Base-by-base conservation (phyloP, 2,888 invertebrate species). In the Tuta absoluta region DNA sequence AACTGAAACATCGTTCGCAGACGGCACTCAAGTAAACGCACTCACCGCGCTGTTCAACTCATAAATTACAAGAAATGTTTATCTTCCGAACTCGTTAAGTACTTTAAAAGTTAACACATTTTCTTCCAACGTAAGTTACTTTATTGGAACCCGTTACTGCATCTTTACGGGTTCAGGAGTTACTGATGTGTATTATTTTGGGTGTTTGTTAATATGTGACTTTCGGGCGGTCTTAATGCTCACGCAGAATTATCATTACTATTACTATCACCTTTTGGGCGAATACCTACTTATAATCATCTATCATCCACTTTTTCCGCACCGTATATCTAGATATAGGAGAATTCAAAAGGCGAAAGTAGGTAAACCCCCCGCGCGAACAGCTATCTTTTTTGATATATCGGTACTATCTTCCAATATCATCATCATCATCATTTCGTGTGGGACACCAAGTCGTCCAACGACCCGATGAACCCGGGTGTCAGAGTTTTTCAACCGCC, bases 391-490 rank as follows among this genome's bases (percentile, higher is more conserved):
- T 82, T 81, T 84, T 66, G 81, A 84, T 83, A 79, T 84, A 84
- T 84, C 75, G 78, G 77, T 76, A 78, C 81, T 80, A 81, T 79
- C 78, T 72, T 78, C 77, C 78, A 77, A 86, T 88, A 87, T n/a
- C n/a, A n/a, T n/a, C n/a, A n/a, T n/a, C n/a, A n/a, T n/a, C n/a
- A n/a, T n/a, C n/a, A n/a, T n/a, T n/a, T n/a, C n/a, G n/a, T n/a
- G n/a, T n/a, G n/a, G n/a, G n/a, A n/a, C n/a, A n/a, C n/a, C n/a
- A n/a, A n/a, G n/a, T n/a, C n/a, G n/a, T n/a, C n/a, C n/a, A n/a
- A n/a, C n/a, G n/a, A n/a, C n/a, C n/a, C n/a, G n/a, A n/a, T n/a
- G n/a, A n/a, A n/a, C n/a, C n/a, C n/a, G n/a, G n/a, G n/a, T n/a
- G n/a, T n/a, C n/a, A n/a, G n/a, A n/a, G n/a, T n/a, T n/a, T n/a